These are phyloP conservation scores for Hesperophylax magnus DNA, from an alignment of 1,140 invertebrate species.

Conservation along the genomic window DNA sequence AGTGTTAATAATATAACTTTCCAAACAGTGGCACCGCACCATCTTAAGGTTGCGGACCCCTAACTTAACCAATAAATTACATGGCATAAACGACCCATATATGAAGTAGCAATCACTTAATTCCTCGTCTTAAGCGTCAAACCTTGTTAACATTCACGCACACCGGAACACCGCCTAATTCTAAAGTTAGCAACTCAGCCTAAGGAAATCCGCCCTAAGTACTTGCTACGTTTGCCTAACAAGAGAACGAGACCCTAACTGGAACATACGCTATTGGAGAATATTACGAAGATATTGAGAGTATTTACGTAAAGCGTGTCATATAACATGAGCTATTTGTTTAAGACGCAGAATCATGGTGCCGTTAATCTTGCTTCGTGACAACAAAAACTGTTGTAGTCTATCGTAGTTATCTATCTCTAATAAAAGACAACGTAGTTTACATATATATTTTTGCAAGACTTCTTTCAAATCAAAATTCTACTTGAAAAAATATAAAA, in stretches of 20 bases:
- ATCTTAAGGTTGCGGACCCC: too few relatives aligned
- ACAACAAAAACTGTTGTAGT: too few relatives aligned
- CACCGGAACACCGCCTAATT: slow-evolving; percentile 3
- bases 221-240: slow-evolving; percentile 1
- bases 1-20: too few relatives aligned
- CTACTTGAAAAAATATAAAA: too few relatives aligned
- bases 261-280: slow-evolving; percentile 13
- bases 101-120: slow-evolving; percentile 36
- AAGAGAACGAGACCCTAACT: background rate
- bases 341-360: background rate
- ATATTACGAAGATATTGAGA: background rate
- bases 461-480: too few relatives aligned
- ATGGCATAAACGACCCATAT: slow-evolving; percentile 20
- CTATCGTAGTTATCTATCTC: too few relatives aligned
- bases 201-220: slow-evolving; percentile 18
- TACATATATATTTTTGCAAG: too few relatives aligned
- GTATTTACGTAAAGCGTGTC: slow-evolving; percentile 5
- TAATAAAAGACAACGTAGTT: too few relatives aligned
- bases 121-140: slow-evolving; percentile 32
- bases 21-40: too few relatives aligned
- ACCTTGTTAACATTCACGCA: slow-evolving; percentile 25
- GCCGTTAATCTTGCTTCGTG: too few relatives aligned
- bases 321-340: slow-evolving; percentile 20
- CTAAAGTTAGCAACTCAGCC: slow-evolving; percentile 22
- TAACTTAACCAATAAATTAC: slow-evolving; percentile 24